Evolutionary conservation across 2,797 vertebrate species (phyloP).

Genomic region (Oryzias sinensis): DNA sequence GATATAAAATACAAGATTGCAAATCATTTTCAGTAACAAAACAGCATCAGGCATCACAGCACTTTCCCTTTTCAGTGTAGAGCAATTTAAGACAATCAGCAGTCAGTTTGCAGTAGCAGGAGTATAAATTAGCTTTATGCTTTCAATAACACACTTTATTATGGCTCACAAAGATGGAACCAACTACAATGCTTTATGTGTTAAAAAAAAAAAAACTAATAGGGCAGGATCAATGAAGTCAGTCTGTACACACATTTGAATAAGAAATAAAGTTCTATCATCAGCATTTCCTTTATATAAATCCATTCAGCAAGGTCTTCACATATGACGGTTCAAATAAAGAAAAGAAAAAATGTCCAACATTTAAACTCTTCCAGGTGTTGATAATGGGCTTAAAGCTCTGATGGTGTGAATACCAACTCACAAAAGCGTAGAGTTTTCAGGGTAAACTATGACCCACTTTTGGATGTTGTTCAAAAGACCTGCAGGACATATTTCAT

Average conservation of each 20-base stretch:
- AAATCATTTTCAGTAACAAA: conserved; percentile 59
- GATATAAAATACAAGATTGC: conserved; percentile 62
- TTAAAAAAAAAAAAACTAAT: conserved; percentile 32
- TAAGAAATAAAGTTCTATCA: conserved; percentile 12
- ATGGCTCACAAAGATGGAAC: conserved; percentile 49
- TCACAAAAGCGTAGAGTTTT: conserved; percentile 42
- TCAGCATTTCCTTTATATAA: conserved; percentile 21
- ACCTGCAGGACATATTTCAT: conserved; percentile 45
- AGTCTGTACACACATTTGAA: conserved; percentile 37
- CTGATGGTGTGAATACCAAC: conserved; percentile 32
- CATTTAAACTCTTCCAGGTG: conserved; percentile 27
- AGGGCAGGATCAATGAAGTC: conserved; percentile 29
- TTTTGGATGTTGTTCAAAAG: conserved; percentile 38
- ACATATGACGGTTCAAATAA: conserved; percentile 31
- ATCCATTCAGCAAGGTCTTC: conserved; percentile 19
- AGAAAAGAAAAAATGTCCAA: conserved; percentile 15
- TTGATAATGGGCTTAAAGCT: conserved; percentile 37
- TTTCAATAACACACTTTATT: conserved; percentile 47
- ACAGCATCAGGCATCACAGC: conserved; percentile 44
- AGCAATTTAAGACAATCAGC: conserved; percentile 51
- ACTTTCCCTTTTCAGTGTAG: conserved; percentile 41
- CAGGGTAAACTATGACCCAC: conserved; percentile 11
- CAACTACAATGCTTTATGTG: conserved; percentile 48
- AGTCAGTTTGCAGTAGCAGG: conserved; percentile 31
- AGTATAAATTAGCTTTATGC: conserved; percentile 54